Conservation (phyloP, 2,113 vertebrate genomes). For the Heterocephalus glaber region DNA sequence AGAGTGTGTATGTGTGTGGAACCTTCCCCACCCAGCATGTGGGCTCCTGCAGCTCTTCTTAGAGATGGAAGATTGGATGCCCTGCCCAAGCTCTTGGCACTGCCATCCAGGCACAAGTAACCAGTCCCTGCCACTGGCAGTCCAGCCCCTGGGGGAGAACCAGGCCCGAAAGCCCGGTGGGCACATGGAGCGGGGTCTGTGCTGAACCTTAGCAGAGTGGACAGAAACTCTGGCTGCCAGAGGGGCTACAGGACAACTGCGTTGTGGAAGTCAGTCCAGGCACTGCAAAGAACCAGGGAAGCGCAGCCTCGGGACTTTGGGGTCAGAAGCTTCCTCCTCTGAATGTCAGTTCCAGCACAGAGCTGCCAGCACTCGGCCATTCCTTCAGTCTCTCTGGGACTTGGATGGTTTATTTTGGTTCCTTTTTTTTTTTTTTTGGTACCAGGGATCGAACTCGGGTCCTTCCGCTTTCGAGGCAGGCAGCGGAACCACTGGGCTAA, state of each 20-base stretch:
- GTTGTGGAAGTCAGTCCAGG: background rate
- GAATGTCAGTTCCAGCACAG: background rate
- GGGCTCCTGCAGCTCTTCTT: background rate
- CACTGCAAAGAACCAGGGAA: background rate
- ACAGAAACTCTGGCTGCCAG: too few relatives aligned
- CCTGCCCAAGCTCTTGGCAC: background rate
- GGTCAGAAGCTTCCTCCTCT: background rate
- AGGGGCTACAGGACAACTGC: background rate
- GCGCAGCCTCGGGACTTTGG: background rate
- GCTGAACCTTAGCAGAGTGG: background rate
- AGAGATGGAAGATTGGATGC: background rate
- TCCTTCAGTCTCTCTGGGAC: background rate
- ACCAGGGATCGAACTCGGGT: too few relatives aligned
- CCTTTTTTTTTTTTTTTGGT: too few relatives aligned
- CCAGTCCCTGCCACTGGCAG: background rate
- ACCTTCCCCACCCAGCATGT: fast-evolving
- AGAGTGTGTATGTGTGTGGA: background rate
- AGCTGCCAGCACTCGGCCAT: background rate
- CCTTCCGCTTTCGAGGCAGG: too few relatives aligned
- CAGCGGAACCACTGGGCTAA: too few relatives aligned
- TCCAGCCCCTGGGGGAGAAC: background rate
- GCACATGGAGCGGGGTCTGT: background rate
- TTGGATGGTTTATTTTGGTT: background rate
- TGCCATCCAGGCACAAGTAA: background rate
- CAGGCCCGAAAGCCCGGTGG: background rate